phyloP scores from a whole-genome alignment of 2,797 vertebrate species.

The Enteromius paludinosus region DNA sequence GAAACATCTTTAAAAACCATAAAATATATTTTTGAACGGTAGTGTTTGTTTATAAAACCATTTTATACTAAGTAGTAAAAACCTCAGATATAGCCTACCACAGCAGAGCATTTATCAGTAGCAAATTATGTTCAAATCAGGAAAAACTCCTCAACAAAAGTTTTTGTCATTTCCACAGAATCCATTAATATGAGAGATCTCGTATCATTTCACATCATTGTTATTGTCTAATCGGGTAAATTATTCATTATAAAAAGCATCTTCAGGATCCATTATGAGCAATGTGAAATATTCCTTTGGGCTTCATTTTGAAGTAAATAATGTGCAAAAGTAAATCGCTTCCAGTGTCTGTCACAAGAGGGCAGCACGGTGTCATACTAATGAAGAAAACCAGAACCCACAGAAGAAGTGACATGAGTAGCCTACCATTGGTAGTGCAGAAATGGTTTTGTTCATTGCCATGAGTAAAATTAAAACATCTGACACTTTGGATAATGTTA shows the following conservation, averaged over 20 bases:
- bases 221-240: neutral
- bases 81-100: neutral
- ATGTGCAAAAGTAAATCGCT: neutral
- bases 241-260: neutral
- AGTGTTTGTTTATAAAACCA: too few relatives aligned
- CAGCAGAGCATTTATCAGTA: neutral
- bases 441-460: neutral
- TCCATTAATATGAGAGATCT: neutral
- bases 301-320: neutral
- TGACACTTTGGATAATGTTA: neutral
- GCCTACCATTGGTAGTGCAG: neutral
- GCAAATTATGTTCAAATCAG: neutral
- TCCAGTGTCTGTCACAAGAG: conserved; percentile 40
- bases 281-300: neutral
- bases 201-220: neutral
- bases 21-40: too few relatives aligned
- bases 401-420: neutral
- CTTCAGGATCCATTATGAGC: neutral
- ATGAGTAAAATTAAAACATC: neutral
- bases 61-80: neutral
- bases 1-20: too few relatives aligned
- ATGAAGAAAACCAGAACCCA: conserved; percentile 2
- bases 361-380: conserved; percentile 49
- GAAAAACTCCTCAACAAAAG: neutral
- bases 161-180: neutral